Conservation (phyloP, 1,140 invertebrate genomes). For the Gryllus bimaculatus region DNA sequence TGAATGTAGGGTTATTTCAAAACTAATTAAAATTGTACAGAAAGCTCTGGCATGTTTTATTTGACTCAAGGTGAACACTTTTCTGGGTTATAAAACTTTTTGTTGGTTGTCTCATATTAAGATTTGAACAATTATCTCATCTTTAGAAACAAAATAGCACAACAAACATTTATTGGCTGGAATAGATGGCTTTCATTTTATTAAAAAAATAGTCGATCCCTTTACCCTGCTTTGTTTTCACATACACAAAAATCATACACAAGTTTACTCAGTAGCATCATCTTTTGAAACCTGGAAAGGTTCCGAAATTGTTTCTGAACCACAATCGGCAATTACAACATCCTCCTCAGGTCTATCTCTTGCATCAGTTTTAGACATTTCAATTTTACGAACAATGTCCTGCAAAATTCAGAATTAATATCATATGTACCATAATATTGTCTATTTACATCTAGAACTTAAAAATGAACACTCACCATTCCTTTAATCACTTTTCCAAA, state of each 20-base stretch:
- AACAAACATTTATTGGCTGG: not conserved
- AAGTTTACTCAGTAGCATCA: conserved; percentile 59
- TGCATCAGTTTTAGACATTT: conserved; percentile 59
- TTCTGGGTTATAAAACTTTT: not conserved
- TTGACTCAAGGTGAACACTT: not conserved
- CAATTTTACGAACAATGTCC: conserved; percentile 80
- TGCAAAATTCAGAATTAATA: conserved; percentile 29
- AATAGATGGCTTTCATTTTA: not conserved
- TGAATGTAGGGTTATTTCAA: not conserved
- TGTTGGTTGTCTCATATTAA: too few relatives aligned
- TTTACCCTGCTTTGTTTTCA: not conserved
- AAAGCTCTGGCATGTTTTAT: not conserved
- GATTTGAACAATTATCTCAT: not conserved
- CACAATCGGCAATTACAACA: conserved; percentile 66
- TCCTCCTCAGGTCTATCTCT: conserved; percentile 71
- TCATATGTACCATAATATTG: not conserved
- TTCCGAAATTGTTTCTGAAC: conserved; percentile 55
- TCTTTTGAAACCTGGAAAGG: conserved; percentile 73
- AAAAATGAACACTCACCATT: conserved; percentile 56
- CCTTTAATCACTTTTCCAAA: conserved; percentile 90
- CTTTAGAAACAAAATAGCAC: not conserved
- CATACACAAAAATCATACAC: not conserved
- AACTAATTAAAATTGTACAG: not conserved
- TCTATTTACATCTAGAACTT: not conserved
- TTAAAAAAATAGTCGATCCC: not conserved